phyloP scores from a whole-genome alignment of 2,888 invertebrate genomes.

The Drosophila yooni region DNA sequence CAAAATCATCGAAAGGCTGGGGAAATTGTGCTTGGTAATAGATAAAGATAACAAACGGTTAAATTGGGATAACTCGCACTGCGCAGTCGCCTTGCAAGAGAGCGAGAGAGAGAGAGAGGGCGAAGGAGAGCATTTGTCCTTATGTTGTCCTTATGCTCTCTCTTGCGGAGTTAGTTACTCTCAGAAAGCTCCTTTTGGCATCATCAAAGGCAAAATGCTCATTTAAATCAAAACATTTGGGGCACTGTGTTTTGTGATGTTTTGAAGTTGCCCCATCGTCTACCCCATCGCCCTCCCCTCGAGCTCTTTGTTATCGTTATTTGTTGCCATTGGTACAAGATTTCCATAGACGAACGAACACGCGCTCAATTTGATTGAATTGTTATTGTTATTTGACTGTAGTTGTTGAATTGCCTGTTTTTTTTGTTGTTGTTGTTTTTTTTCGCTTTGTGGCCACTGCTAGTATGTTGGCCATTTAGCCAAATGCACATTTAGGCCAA shows the following conservation, averaged over 20 bases:
- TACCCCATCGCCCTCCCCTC: background rate
- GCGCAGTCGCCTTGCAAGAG: conserved; percentile 44
- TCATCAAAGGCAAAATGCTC: conserved; percentile 9
- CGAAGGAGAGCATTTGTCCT: background rate
- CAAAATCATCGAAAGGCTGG: conserved; percentile 13
- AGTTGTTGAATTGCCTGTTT: conserved; percentile 23
- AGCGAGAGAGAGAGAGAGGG: background rate
- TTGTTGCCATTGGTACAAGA: conserved; percentile 52
- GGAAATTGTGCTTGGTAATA: background rate
- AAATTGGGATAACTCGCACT: conserved; percentile 43
- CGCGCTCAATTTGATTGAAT: conserved; percentile 73
- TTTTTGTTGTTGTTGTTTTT: background rate
- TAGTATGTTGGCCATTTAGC: conserved; percentile 55
- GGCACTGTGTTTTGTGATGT: conserved; percentile 26
- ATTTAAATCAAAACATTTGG: conserved; percentile 66
- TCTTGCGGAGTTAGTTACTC: background rate
- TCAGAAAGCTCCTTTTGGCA: conserved; percentile 15
- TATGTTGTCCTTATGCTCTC: background rate
- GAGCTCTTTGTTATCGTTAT: conserved; percentile 30
- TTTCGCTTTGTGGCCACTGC: conserved; percentile 43
- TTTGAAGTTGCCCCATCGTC: conserved; percentile 30
- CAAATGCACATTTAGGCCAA: conserved; percentile 71
- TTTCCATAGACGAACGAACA: conserved; percentile 56
- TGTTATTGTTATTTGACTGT: conserved; percentile 69
- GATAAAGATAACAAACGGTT: conserved; percentile 60